Evolutionary conservation across 2,113 vertebrate species (phyloP), one percentile per base, ranked within the genome.

Genomic region (Perognathus longimembris): DNA sequence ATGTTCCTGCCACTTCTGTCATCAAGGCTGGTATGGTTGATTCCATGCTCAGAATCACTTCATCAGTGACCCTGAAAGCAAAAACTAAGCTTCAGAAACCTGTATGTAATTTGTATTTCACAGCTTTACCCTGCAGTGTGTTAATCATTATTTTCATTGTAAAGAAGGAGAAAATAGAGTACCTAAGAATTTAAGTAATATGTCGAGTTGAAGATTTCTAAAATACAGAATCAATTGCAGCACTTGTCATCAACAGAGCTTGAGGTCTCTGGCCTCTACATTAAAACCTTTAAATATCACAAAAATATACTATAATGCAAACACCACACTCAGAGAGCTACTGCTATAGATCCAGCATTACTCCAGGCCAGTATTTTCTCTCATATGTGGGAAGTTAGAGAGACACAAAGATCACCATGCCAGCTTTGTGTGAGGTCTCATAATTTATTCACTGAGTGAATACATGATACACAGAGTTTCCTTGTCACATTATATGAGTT

Each of bases 91-190:
- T 45, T 45, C 0, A 4, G 63, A 42, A 82, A n/a, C 0, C 2
- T 26, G 40, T 42, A 30, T 54, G 32, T 64, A 24, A 28, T 36
- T 24, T 88, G 15, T 26, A 20, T 50, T 32, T 69, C 10, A 61
- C 38, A 83, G 20, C 10, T 42, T 26, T 3, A 15, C 38, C 69
- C 17, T 2, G 5, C 45, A 45, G 45, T 45, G 45, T 45, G 45
- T n/a, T 11, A 45, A 24, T 14, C 24, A 54, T 11, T 6, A 7
- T 32, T n/a, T 8, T 8, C 0, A n/a, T n/a, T 20, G 10, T 88
- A 71, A 70, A 14, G 14, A 40, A 45, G 76, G 20, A 71, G 71
- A 45, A 61, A 73, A 59, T 1, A 40, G 50, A 71, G 75, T 11
- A 21, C 88, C 22, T 5, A 11, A 85, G 80, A 89, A 38, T 54